A percentile compares a stretch with the other conserved stretches of the same genome.
phyloP scores from a whole-genome alignment of 2,888 invertebrate genomes.

The Rhyacophila evoluta region DNA sequence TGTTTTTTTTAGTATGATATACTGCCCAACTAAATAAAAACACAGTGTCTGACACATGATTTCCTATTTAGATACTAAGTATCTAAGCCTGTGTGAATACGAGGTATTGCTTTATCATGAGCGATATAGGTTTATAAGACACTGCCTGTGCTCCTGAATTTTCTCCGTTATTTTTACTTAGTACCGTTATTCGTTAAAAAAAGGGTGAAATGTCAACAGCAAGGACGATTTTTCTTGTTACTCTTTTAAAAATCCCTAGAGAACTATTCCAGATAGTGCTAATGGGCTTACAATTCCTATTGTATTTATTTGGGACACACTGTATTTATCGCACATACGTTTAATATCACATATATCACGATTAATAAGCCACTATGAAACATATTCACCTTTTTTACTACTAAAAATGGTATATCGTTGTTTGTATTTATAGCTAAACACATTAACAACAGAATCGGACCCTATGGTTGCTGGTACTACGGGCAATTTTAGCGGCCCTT shows the following conservation, averaged over 20 bases:
- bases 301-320: neutral
- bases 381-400: too few species aligned
- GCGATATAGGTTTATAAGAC: neutral
- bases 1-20: too few species aligned
- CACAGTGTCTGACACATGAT: too few species aligned
- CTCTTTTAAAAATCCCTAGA: neutral
- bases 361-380: neutral
- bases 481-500: too few species aligned
- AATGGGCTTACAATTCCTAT: neutral
- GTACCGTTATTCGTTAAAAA: neutral
- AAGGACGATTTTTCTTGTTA: neutral
- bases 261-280: conserved; percentile 4
- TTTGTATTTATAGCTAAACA: too few species aligned
- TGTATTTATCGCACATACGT: neutral
- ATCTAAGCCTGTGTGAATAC: too few species aligned
- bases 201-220: conserved; percentile 10
- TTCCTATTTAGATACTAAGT: too few species aligned
- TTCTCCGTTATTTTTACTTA: neutral
- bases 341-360: neutral
- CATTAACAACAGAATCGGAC: too few species aligned
- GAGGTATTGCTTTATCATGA: too few species aligned
- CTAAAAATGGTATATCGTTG: too few species aligned
- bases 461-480: too few species aligned
- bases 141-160: neutral
- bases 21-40: too few species aligned